These are phyloP conservation scores for Danio jaintianensis DNA, from an alignment of 2,797 vertebrate species.

Conservation along the genomic window DNA sequence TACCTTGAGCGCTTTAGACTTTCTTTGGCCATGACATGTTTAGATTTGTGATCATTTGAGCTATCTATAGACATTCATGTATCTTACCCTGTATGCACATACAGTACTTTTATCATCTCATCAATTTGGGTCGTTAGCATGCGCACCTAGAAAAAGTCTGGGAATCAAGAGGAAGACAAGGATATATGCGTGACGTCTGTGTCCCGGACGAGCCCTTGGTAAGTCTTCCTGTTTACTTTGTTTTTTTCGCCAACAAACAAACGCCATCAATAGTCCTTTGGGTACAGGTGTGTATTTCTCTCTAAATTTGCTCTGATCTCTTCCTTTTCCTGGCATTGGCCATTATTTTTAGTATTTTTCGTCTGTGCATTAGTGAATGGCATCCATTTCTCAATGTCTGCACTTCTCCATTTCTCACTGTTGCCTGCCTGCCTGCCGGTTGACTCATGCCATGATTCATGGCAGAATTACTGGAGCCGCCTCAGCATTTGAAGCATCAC, in stretches of 20 bases:
- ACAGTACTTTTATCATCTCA: not conserved
- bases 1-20: slow-evolving; percentile 16
- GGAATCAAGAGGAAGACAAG: slow-evolving; percentile 34
- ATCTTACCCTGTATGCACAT: slow-evolving; percentile 1
- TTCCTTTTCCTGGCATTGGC: slow-evolving; percentile 43
- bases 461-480: slow-evolving; percentile 39
- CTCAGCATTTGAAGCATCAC: slow-evolving; percentile 28
- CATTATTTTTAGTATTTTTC: slow-evolving; percentile 1
- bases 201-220: slow-evolving; percentile 31
- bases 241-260: slow-evolving; percentile 22
- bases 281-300: slow-evolving; percentile 34
- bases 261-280: slow-evolving; percentile 31
- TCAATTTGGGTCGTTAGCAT: not conserved
- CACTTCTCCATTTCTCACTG: slow-evolving; percentile 38
- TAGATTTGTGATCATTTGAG: slow-evolving; percentile 22
- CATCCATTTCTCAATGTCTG: slow-evolving; percentile 44
- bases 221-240: slow-evolving; percentile 59
- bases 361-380: slow-evolving; percentile 33
- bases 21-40: slow-evolving; percentile 16
- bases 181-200: slow-evolving; percentile 44
- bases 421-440: slow-evolving; percentile 29
- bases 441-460: slow-evolving; percentile 53
- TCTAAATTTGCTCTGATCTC: not conserved
- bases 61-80: slow-evolving; percentile 25
- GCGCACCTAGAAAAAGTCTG: not conserved